Conservation (phyloP, 2,888 invertebrate species). For the Pyrgus malvae region DNA sequence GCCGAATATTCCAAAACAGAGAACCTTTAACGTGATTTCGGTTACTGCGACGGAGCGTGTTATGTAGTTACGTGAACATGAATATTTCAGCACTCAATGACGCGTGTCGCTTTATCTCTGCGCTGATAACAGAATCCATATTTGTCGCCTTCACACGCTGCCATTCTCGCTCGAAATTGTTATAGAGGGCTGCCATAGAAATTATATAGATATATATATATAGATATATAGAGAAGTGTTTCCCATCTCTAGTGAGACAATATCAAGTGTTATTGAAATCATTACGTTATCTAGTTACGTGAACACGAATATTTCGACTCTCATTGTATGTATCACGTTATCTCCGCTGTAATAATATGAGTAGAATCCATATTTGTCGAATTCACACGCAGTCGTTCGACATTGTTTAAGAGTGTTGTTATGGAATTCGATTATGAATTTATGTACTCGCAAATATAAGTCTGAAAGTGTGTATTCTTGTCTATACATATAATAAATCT, state of each 20-base stretch:
- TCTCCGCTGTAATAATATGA: background rate
- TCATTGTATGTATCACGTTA: background rate
- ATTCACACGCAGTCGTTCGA: no score
- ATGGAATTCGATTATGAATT: no score
- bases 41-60: constrained; percentile 25
- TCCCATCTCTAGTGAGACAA: no score
- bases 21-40: no score
- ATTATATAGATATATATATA: no score
- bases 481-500: no score
- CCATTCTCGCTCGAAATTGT: no score
- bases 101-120: background rate
- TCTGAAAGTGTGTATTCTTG: no score
- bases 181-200: background rate
- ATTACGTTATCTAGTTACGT: constrained; percentile 32
- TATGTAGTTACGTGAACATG: constrained; percentile 32
- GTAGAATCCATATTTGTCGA: background rate
- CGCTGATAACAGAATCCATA: background rate
- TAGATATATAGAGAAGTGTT: no score
- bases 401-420: background rate
- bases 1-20: no score
- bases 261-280: no score
- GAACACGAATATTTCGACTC: constrained; percentile 34
- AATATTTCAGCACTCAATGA: constrained; percentile 32
- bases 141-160: background rate
- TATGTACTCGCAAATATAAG: no score